Conservation (phyloP, 2,113 vertebrate genomes). For the Ptychochromis oligacanthus region DNA sequence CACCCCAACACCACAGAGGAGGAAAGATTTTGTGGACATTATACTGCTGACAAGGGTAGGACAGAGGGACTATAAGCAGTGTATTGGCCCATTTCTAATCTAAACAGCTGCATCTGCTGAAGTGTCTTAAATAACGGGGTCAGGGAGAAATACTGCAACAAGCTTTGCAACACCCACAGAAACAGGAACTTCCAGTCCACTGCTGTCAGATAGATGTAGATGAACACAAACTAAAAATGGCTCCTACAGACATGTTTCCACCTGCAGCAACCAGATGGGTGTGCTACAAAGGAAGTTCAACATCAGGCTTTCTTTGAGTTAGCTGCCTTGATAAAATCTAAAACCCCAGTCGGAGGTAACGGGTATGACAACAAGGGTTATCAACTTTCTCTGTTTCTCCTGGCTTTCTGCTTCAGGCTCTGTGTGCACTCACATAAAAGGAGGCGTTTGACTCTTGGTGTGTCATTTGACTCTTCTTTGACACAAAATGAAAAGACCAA, state of each 20-base stretch:
- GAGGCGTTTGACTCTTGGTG: too few species aligned
- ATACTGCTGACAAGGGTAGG: background rate
- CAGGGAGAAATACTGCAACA: background rate
- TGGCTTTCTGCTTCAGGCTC: background rate
- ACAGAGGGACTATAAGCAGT: background rate
- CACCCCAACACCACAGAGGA: accelerated
- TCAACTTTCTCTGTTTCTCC: too few species aligned
- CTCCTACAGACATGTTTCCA: too few species aligned
- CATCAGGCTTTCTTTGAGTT: background rate
- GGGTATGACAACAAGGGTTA: too few species aligned
- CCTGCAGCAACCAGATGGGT: background rate
- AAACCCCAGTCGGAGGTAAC: too few species aligned
- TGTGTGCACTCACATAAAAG: background rate
- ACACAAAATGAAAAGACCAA: too few species aligned
- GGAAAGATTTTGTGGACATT: background rate
- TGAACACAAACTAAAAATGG: too few species aligned
- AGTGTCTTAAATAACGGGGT: background rate
- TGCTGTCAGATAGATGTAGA: background rate
- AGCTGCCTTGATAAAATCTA: background rate
- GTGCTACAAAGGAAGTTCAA: accelerated
- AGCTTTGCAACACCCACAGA: background rate
- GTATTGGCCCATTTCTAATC: background rate
- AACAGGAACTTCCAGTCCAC: background rate
- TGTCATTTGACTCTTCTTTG: too few species aligned
- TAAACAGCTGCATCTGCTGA: background rate